Conservation (phyloP, 1,140 invertebrate genomes). For the Orussus abietinus region DNA sequence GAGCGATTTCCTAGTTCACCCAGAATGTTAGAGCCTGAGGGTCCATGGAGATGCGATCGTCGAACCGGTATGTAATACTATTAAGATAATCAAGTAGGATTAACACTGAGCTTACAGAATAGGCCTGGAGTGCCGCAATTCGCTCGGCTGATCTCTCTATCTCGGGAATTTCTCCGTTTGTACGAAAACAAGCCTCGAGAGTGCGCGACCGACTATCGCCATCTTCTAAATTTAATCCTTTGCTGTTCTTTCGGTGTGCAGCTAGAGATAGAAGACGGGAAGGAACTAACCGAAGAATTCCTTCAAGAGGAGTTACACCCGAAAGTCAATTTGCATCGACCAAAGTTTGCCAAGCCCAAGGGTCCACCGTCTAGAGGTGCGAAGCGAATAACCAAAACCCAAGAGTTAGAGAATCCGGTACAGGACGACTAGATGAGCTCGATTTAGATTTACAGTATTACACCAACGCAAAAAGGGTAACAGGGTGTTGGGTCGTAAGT, state of each 20-base stretch:
- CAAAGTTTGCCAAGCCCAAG: slow-evolving; percentile 93
- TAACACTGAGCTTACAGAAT: slow-evolving; percentile 39
- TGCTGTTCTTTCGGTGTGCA: no score
- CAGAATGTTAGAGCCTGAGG: no score
- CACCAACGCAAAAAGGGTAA: not conserved
- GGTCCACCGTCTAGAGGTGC: slow-evolving; percentile 88
- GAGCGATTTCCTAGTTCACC: no score
- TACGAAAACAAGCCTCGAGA: no score
- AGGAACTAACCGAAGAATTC: slow-evolving; percentile 85
- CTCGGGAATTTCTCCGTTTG: no score
- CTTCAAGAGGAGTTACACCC: slow-evolving; percentile 93
- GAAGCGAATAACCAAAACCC: slow-evolving; percentile 79
- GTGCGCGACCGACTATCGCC: no score
- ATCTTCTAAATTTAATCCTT: no score
- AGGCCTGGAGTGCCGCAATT: slow-evolving; percentile 34
- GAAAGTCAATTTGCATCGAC: slow-evolving; percentile 82
- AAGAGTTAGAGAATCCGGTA: slow-evolving; percentile 40
- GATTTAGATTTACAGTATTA: not conserved
- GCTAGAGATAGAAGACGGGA: slow-evolving; percentile 88
- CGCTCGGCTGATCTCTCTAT: no score
- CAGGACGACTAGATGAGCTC: slow-evolving; percentile 16
- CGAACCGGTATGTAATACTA: slow-evolving; percentile 36
- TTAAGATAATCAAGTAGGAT: slow-evolving; percentile 19
- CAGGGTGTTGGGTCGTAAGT: not conserved
- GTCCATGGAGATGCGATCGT: slow-evolving; percentile 17